Conservation (phyloP, 1,140 invertebrate species). For the Diploscapter pachys region DNA sequence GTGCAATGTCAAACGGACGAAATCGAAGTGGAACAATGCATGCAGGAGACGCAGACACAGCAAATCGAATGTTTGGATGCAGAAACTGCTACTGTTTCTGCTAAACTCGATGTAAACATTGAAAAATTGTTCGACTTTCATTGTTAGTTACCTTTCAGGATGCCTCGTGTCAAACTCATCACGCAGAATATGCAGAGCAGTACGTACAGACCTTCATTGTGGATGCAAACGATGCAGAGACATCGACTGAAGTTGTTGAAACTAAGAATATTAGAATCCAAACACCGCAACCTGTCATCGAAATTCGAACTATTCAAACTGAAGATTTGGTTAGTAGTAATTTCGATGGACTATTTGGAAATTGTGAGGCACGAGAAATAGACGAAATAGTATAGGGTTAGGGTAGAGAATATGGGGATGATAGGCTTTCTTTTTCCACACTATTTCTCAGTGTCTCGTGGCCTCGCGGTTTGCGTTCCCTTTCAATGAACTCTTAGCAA, state of each 20-base stretch:
- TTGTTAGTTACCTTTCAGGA: slow-evolving; percentile 15
- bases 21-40: slow-evolving; percentile 12
- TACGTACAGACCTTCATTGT: slow-evolving; percentile 51
- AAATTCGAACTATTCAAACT: slow-evolving; percentile 38
- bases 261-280: slow-evolving; percentile 52
- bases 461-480: too few species aligned
- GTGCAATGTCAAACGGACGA: slow-evolving; percentile 12
- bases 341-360: slow-evolving; percentile 1
- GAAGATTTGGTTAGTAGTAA: slow-evolving; percentile 26
- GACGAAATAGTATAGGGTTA: too few species aligned
- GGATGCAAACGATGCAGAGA: slow-evolving; percentile 46
- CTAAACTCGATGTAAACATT: slow-evolving; percentile 11
- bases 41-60: slow-evolving; percentile 29
- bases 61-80: slow-evolving; percentile 25
- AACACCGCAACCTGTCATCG: slow-evolving; percentile 47
- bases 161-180: slow-evolving; percentile 47
- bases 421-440: too few species aligned
- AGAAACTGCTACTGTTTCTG: slow-evolving; percentile 28
- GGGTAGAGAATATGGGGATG: too few species aligned
- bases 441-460: too few species aligned
- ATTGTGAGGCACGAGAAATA: too few species aligned
- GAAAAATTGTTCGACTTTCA: neutral
- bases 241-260: slow-evolving; percentile 51
- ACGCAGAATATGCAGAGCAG: slow-evolving; percentile 36
- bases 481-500: too few species aligned